A percentile compares a stretch with the other conserved stretches of the same genome.
These are phyloP conservation scores for Carterocephalus palaemon DNA, from an alignment of 2,888 invertebrate species.

Conservation along the genomic window DNA sequence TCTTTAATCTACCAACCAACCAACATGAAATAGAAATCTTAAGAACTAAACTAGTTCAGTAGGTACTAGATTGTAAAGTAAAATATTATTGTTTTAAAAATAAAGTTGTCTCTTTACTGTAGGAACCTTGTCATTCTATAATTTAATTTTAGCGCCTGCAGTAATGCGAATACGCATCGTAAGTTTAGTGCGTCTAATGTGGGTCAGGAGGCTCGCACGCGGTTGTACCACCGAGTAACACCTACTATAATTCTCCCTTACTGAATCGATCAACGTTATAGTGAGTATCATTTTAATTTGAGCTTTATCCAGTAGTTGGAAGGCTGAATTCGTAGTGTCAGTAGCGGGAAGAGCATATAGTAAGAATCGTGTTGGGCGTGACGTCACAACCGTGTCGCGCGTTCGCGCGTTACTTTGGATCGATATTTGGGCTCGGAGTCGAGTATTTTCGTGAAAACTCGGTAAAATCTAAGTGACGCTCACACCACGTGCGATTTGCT, in stretches of 20 bases:
- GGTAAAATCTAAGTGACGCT: conserved; percentile 50
- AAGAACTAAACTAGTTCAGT: too few relatives aligned
- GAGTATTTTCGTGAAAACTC: conserved; percentile 51
- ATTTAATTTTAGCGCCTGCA: conserved; percentile 40
- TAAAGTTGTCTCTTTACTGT: conserved; percentile 9
- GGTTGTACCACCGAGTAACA: conserved; percentile 30
- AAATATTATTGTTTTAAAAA: too few relatives aligned
- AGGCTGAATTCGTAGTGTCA: conserved; percentile 19
- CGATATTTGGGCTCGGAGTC: conserved; percentile 56
- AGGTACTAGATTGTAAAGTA: too few relatives aligned
- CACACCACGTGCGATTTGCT: conserved; percentile 71
- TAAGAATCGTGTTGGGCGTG: conserved; percentile 40
- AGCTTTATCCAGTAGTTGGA: conserved; percentile 26
- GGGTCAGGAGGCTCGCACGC: conserved; percentile 63
- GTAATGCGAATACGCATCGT: conserved; percentile 66
- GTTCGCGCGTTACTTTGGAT: conserved; percentile 56
- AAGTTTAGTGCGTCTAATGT: conserved; percentile 47
- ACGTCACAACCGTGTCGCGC: conserved; percentile 68
- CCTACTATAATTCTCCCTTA: conserved; percentile 28
- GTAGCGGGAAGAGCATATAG: conserved; percentile 10
- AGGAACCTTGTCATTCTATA: conserved; percentile 7
- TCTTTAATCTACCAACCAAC: too few relatives aligned
- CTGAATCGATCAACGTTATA: conserved; percentile 27
- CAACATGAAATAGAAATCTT: too few relatives aligned
- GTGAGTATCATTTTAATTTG: conserved; percentile 19